Base-by-base conservation (phyloP, 2,888 invertebrate genomes). In the Microplitis deprimator region DNA sequence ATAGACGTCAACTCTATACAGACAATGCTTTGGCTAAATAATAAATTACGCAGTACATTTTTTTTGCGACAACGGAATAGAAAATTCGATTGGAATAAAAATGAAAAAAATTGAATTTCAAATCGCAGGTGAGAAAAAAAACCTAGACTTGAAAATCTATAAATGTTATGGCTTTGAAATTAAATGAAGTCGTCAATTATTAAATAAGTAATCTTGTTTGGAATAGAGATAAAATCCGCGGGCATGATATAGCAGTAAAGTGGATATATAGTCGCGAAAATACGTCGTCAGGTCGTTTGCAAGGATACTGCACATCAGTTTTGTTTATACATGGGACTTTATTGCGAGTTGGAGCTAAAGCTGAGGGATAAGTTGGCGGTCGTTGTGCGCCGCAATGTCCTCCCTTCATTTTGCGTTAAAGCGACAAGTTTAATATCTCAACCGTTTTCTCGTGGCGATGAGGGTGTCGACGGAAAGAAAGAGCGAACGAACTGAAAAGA, bases 391-490 rank as follows among this genome's bases (percentile, higher is more conserved):
- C 60, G 77, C 62, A 78, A 77, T 78, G 79, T 83, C 81, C 80
- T 81, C 85, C 86, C 86, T 87, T 88, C 85, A 88, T 89, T 88
- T 88, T 87, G 82, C 86, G 86, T 87, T 88, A 88, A 88, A 89
- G 84, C 88, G 89, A 89, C 89, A 89, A 88, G 88, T 89, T 89
- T 89, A 89, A 89, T 89, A 89, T 88, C 87, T 78, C 71, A 73
- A 78, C 29, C 72, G 72, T 76, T 78, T 64, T 79, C 50, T 50
- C 50, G 50, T 50, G 50, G 50, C 50, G 75, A 72, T 67, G 77
- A 79, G 79, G 80, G 80, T 80, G 81, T 82, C 80, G 79, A 78
- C 75, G 72, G 61, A 50, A 41, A 70, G 73, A 67, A 79, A 79
- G 79, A 40, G 76, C 68, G 77, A 76, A 13, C 7, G 20, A 20